A percentile compares a stretch with the other conserved stretches of the same genome.
Conservation (phyloP, 2,113 vertebrate genomes). For the Cinclus mexicanus region DNA sequence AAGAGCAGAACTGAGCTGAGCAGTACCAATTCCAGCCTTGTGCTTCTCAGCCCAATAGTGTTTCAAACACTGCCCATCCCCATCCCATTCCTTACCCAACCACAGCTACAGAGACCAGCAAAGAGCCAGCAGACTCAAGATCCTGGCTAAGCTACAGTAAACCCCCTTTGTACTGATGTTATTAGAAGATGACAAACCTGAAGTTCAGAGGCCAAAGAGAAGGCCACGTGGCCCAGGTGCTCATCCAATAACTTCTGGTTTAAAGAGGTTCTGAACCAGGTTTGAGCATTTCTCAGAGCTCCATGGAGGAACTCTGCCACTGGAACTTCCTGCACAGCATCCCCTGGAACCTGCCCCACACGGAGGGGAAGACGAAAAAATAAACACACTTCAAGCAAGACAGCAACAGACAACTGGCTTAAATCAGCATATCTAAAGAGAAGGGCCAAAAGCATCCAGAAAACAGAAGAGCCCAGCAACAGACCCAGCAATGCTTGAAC, state of each 20-base stretch:
- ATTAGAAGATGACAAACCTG: not conserved
- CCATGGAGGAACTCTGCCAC: not conserved
- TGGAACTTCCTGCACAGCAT: not conserved
- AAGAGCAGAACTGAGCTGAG: not conserved
- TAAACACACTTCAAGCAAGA: not conserved
- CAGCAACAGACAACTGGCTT: not conserved
- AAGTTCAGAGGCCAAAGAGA: not conserved
- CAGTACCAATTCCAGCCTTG: not conserved
- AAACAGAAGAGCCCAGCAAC: not conserved
- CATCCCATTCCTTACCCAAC: not conserved
- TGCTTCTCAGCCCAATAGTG: not conserved
- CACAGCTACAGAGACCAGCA: not conserved
- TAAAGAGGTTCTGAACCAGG: slow-evolving; percentile 15
- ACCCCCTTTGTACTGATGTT: not conserved
- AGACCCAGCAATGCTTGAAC: not conserved
- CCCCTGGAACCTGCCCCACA: not conserved
- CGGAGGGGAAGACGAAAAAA: not conserved
- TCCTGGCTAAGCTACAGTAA: not conserved
- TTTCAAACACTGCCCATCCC: not conserved
- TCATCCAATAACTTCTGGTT: not conserved
- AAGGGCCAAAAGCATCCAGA: not conserved
- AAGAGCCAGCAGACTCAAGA: not conserved
- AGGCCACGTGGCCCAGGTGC: fast-evolving
- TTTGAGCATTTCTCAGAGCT: not conserved
- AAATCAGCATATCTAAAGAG: not conserved